Conservation (phyloP, 2,113 vertebrate genomes). For the Hemichromis elongatus region DNA sequence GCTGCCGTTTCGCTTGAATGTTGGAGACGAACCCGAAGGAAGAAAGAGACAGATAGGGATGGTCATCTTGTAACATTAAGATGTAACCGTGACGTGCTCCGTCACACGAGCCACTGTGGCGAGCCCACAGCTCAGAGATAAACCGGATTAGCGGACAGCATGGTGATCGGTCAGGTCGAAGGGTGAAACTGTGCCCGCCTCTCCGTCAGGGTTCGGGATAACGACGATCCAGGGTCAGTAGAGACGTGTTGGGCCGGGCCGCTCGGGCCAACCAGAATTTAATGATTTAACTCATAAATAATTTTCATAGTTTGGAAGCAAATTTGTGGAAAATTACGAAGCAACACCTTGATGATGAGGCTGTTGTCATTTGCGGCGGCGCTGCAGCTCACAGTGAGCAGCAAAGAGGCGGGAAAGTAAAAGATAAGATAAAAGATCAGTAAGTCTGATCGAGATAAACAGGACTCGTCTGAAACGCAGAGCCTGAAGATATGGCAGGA, state of each 20-base stretch:
- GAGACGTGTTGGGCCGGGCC: neutral
- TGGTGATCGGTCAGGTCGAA: neutral
- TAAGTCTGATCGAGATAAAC: neutral
- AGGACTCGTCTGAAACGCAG: neutral
- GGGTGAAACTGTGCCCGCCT: too few species aligned
- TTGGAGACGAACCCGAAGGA: neutral
- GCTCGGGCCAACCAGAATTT: neutral
- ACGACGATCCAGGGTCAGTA: neutral
- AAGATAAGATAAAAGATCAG: neutral
- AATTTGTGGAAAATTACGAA: rapidly evolving
- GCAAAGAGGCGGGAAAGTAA: neutral
- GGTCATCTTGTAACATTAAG: neutral
- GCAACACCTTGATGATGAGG: neutral
- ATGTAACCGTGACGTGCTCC: rapidly evolving
- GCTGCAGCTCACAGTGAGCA: rapidly evolving
- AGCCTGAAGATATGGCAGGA: neutral
- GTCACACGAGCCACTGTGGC: rapidly evolving
- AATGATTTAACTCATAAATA: neutral
- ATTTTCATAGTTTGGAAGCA: neutral
- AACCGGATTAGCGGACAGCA: neutral
- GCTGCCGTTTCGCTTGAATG: neutral
- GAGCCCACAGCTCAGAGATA: neutral
- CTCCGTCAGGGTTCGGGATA: neutral
- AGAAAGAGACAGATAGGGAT: neutral
- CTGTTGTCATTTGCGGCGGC: neutral